Evolutionary conservation across 2,888 invertebrate genomes (phyloP).

Genomic region (Monoplex corrugatus): DNA sequence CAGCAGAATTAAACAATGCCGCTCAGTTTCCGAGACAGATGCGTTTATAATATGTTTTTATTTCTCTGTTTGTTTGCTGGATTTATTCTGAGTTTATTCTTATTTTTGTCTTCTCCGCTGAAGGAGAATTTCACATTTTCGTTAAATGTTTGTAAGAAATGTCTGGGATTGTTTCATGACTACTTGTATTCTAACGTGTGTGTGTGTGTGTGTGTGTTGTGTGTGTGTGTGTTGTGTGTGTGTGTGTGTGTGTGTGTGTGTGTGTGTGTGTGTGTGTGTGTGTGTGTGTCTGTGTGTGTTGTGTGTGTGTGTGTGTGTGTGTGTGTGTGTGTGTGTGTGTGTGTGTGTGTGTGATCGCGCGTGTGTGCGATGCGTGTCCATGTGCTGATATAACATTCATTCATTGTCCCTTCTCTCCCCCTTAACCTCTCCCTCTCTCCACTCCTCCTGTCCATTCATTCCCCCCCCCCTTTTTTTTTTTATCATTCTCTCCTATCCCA

Average conservation of each 20-base stretch:
- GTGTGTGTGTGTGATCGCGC: background rate
- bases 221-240: slow-evolving; percentile 5
- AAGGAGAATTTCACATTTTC: too few relatives aligned
- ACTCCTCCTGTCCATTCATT: too few relatives aligned
- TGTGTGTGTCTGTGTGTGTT: background rate
- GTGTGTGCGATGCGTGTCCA: background rate
- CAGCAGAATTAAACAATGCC: too few relatives aligned
- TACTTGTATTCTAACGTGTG: too few relatives aligned
- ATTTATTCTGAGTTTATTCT: too few relatives aligned
- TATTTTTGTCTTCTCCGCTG: too few relatives aligned
- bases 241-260: background rate
- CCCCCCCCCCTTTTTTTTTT: too few relatives aligned
- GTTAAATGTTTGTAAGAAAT: too few relatives aligned
- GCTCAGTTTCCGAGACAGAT: too few relatives aligned
- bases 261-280: background rate
- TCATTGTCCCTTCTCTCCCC: background rate
- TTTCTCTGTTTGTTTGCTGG: too few relatives aligned
- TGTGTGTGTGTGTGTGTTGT: slow-evolving; percentile 21
- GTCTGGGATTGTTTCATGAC: too few relatives aligned
- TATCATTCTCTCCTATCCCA: background rate
- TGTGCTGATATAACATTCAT: background rate
- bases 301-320: background rate
- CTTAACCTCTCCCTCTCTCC: background rate
- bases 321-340: background rate
- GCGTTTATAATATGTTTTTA: too few relatives aligned